A percentile compares a stretch with the other conserved stretches of the same genome.
Evolutionary conservation across 1,140 invertebrate species (phyloP).

Genomic region (Lycorma delicatula): DNA sequence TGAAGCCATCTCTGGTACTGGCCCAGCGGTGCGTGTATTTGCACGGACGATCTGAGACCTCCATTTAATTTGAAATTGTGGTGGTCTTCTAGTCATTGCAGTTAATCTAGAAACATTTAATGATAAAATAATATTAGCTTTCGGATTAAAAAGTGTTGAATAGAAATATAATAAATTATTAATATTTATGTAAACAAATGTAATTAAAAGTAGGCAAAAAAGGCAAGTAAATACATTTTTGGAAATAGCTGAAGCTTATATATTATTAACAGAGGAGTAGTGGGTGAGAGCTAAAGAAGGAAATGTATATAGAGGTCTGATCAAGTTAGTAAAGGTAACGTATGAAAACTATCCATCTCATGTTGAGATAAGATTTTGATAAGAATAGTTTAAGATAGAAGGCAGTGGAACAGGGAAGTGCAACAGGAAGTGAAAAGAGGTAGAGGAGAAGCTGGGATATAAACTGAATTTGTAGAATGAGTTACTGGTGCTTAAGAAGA

Average conservation of each 20-base stretch:
- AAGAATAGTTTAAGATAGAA: too few relatives aligned
- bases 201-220: neutral
- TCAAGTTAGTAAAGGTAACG: too few relatives aligned
- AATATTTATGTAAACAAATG: neutral
- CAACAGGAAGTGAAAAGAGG: too few relatives aligned
- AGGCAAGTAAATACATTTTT: neutral
- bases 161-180: neutral
- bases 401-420: too few relatives aligned
- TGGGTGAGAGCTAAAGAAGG: too few relatives aligned
- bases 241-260: neutral
- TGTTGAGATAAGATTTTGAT: too few relatives aligned
- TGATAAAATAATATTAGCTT: neutral
- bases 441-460: too few relatives aligned
- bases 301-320: too few relatives aligned
- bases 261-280: neutral
- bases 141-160: neutral
- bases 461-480: too few relatives aligned
- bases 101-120: neutral
- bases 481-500: too few relatives aligned
- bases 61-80: constrained; percentile 10
- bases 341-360: too few relatives aligned
- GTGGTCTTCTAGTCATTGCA: constrained; percentile 9
- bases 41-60: constrained; percentile 11
- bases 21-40: constrained; percentile 9
- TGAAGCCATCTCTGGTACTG: neutral